These are phyloP conservation scores for Silurus lanzhouensis DNA, from an alignment of 2,797 vertebrate species.

Conservation along the genomic window DNA sequence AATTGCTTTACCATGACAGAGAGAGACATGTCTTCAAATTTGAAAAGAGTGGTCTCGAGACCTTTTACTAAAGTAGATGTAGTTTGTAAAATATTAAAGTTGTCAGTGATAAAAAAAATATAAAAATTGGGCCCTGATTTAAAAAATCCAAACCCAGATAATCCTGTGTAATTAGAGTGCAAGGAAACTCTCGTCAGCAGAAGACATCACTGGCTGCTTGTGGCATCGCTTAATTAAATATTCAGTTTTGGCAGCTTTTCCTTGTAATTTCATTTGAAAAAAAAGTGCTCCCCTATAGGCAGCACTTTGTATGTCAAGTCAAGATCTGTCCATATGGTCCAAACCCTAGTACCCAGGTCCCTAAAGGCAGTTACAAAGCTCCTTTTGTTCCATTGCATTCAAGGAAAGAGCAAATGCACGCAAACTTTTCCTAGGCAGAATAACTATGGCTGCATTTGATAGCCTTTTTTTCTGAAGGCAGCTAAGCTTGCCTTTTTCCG, in stretches of 20 bases:
- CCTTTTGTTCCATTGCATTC: conserved; percentile 73
- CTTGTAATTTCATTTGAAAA: conserved; percentile 58
- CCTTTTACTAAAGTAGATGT: conserved; percentile 26
- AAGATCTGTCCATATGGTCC: conserved; percentile 63
- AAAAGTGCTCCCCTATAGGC: conserved; percentile 61
- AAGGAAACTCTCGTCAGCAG: conserved; percentile 27
- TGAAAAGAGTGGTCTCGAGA: conserved; percentile 11
- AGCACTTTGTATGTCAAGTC: conserved; percentile 61
- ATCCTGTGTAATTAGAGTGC: conserved; percentile 23
- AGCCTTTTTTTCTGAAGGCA: conserved; percentile 45
- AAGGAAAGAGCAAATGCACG: conserved; percentile 67
- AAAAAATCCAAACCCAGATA: conserved; percentile 32
- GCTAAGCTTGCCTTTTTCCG: conserved; percentile 54
- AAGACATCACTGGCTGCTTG: conserved; percentile 23
- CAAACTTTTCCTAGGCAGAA: conserved; percentile 65
- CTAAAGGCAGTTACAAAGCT: conserved; percentile 68
- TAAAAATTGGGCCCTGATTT: conserved; percentile 15
- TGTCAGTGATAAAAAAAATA: conserved; percentile 24
- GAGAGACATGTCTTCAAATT: conserved; percentile 4
- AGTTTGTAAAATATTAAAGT: conserved; percentile 34
- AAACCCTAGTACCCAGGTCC: conserved; percentile 50
- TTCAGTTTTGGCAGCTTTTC: conserved; percentile 61
- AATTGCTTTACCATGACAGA: conserved; percentile 44
- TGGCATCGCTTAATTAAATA: conserved; percentile 58
- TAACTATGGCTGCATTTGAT: conserved; percentile 60